Conservation (phyloP, 2,797 vertebrate genomes). For the Thunnus albacares region DNA sequence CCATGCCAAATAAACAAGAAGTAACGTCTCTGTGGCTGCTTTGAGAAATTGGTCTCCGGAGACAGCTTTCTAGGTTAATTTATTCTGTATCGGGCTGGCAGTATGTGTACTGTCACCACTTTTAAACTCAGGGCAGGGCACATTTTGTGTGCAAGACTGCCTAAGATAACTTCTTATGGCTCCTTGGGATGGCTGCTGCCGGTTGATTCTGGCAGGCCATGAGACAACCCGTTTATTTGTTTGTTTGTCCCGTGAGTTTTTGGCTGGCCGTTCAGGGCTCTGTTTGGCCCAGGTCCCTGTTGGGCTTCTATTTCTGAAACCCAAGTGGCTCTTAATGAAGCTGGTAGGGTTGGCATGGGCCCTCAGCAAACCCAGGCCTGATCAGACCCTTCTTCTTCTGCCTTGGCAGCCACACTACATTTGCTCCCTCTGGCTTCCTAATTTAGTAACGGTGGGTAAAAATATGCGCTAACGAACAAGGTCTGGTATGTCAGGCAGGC, state of each 20-base stretch:
- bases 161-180: constrained; percentile 84
- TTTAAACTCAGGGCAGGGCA: constrained; percentile 76
- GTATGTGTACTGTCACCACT: constrained; percentile 74
- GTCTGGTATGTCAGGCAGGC: constrained; percentile 93
- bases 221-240: constrained; percentile 84
- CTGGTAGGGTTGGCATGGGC: constrained; percentile 85
- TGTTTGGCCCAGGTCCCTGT: constrained; percentile 82
- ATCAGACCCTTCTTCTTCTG: constrained; percentile 88
- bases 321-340: constrained; percentile 85
- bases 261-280: constrained; percentile 81
- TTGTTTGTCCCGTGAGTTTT: constrained; percentile 86
- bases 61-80: constrained; percentile 82
- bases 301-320: constrained; percentile 88
- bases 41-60: constrained; percentile 83
- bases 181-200: constrained; percentile 81
- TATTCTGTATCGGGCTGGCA: constrained; percentile 77
- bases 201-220: constrained; percentile 84
- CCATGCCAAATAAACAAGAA: constrained; percentile 78
- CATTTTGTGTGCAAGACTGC: constrained; percentile 79
- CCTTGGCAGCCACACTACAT: constrained; percentile 86
- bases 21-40: constrained; percentile 76
- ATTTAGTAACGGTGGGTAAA: constrained; percentile 97
- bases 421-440: constrained; percentile 92
- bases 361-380: constrained; percentile 86
- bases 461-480: constrained; percentile 91